These are phyloP conservation scores for Drosophila ogumai DNA, from an alignment of 1,140 invertebrate species.

Conservation along the genomic window DNA sequence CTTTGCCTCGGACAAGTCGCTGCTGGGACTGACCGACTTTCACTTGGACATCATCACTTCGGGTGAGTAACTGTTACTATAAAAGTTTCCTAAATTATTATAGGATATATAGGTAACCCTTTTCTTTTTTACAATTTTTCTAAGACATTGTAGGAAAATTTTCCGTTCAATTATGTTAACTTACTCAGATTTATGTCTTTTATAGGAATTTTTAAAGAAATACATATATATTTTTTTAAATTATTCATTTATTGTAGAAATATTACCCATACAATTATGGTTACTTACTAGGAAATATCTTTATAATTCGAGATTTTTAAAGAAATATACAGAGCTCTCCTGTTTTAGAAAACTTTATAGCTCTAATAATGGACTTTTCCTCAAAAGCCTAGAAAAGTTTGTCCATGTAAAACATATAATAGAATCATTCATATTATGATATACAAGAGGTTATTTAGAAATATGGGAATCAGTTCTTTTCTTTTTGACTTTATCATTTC, in stretches of 20 bases:
- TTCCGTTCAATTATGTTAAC: neutral
- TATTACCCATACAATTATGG: no score
- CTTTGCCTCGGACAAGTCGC: neutral
- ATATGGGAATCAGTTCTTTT: neutral
- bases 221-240: no score
- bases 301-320: neutral
- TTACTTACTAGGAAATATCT: no score
- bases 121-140: neutral
- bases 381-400: neutral
- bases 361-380: neutral
- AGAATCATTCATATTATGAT: neutral
- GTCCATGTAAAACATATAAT: no score
- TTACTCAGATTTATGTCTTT: neutral
- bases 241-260: no score
- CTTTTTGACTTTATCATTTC: neutral
- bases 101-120: neutral
- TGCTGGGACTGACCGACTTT: slow-evolving; percentile 23
- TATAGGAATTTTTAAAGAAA: no score
- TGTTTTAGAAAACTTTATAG: neutral
- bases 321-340: neutral
- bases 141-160: neutral
- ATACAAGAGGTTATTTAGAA: neutral
- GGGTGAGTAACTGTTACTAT: slow-evolving; percentile 33
- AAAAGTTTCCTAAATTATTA: neutral
- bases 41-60: slow-evolving; percentile 33